Evolutionary conservation across 2,888 invertebrate genomes (phyloP).

Genomic region (Azorinus chamasolen): DNA sequence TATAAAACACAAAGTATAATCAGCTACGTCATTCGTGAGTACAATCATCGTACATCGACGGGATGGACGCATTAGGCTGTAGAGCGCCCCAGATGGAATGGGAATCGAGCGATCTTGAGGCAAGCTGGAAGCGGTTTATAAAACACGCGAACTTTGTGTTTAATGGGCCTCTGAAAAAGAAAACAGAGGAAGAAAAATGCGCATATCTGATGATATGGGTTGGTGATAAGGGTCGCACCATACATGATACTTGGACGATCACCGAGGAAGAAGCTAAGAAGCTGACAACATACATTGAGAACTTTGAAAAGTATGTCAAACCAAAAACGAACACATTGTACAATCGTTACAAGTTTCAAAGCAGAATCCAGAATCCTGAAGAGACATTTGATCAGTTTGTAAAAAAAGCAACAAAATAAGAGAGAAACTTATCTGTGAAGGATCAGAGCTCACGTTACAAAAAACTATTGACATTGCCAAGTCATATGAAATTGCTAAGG

Average conservation of each 20-base stretch:
- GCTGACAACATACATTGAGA: background rate
- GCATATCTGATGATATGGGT: constrained; percentile 49
- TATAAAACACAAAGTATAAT: constrained; percentile 24
- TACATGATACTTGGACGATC: constrained; percentile 30
- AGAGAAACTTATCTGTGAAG: constrained; percentile 50
- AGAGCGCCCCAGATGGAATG: constrained; percentile 1
- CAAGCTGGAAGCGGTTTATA: constrained; percentile 5
- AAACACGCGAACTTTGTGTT: constrained; percentile 17
- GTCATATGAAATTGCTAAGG: constrained; percentile 39
- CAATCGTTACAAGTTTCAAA: constrained; percentile 50
- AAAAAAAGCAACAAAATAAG: constrained; percentile 23
- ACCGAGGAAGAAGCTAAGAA: constrained; percentile 1
- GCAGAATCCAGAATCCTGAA: constrained; percentile 28
- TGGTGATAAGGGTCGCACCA: constrained; percentile 46
- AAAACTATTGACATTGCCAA: constrained; percentile 45
- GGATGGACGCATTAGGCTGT: too few relatives aligned
- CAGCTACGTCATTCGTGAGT: background rate
- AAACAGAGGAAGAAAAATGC: constrained; percentile 29
- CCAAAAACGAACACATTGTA: constrained; percentile 49
- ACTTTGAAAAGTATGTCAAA: constrained; percentile 37
- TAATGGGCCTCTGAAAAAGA: constrained; percentile 4
- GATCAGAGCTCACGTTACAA: constrained; percentile 43
- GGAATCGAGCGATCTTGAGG: constrained; percentile 6
- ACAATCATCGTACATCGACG: too few relatives aligned
- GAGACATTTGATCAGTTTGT: constrained; percentile 61